Evolutionary conservation across 2,888 invertebrate genomes (phyloP), one percentile per base, ranked within the genome.

Genomic region (Pinctada fucata): DNA sequence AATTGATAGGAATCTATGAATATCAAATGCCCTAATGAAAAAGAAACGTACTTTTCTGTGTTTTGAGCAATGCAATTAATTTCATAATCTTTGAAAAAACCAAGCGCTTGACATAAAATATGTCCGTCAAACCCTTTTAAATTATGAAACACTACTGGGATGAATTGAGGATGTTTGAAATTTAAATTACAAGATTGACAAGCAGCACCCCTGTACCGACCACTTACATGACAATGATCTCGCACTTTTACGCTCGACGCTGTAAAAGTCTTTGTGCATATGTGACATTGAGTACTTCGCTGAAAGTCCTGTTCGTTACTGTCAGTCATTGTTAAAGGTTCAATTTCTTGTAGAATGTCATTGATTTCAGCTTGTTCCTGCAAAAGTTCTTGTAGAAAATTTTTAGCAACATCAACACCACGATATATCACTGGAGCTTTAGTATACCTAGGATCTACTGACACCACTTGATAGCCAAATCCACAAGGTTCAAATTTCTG

Each of bases 1-100:
- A 81, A 81, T 58, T 81, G 81, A 51, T 73, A 78, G 3, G 72
- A 69, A 50, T 81, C 81, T 6, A 78, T 69, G 63, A 81, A 81
- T 4, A 76, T 45, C 13, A 81, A 58, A 49, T 50, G 66, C 45
- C 78, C 70, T 49, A 76, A 71, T n/a, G 72, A 68, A 70, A 81
- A 81, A 49, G 75, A 78, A 13, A 81, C 63, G 69, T 81, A 31
- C 31, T 31, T 31, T 31, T 31, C 31, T 31, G 31, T 31, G 31
- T 31, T 31, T 31, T 72, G 31, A 31, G 72, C 58, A 58, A 72
- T 72, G 58, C 52, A 51, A 52, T 58, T 72, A 31, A 31, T 31
- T 31, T 31, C 31, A 13, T 48, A 49, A 4, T 58, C 69, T 48
- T 75, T 69, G 49, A 75, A 75, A 31, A 31, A 31, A 31, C 31